Conservation (phyloP, 2,888 invertebrate species). For the Lycia hirtaria region DNA sequence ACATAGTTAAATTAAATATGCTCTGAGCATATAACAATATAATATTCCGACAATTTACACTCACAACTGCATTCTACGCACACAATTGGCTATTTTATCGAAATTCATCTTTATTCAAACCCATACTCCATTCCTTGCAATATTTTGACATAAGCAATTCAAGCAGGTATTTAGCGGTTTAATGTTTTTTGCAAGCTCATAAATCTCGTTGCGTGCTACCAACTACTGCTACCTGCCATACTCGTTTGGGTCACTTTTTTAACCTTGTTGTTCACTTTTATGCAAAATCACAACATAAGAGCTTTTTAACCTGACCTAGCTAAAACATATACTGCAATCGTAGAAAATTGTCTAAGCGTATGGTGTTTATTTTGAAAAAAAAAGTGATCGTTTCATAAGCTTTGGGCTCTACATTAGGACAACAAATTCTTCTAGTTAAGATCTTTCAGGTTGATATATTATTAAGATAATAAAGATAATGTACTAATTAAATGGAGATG, state of each 20-base stretch:
- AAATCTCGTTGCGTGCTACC: conserved; percentile 23
- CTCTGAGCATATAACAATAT: too few relatives aligned
- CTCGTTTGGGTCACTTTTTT: conserved; percentile 22
- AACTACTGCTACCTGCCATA: conserved; percentile 22
- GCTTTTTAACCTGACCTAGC: conserved; percentile 1
- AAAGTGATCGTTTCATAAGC: too few relatives aligned
- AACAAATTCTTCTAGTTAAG: too few relatives aligned
- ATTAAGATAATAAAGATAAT: too few relatives aligned
- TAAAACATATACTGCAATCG: conserved; percentile 2
- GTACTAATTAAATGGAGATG: too few relatives aligned
- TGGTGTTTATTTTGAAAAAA: neutral
- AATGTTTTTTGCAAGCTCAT: conserved; percentile 22
- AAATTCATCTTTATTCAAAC: neutral
- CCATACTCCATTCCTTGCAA: neutral
- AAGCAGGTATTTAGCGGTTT: conserved; percentile 13
- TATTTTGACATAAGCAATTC: conserved; percentile 11
- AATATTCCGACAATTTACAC: too few relatives aligned
- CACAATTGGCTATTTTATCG: too few relatives aligned
- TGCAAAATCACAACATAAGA: conserved; percentile 14
- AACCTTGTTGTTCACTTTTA: conserved; percentile 18
- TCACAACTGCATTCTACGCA: too few relatives aligned
- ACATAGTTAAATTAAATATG: too few relatives aligned
- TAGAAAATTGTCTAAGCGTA: neutral
- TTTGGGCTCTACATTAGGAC: too few relatives aligned
- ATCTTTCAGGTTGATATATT: too few relatives aligned